Percentiles rank a stretch among this genome's conserved stretches.
phyloP scores from a whole-genome alignment of 92 coral and sea anemone species.

The Zoanthus sociatus region DNA sequence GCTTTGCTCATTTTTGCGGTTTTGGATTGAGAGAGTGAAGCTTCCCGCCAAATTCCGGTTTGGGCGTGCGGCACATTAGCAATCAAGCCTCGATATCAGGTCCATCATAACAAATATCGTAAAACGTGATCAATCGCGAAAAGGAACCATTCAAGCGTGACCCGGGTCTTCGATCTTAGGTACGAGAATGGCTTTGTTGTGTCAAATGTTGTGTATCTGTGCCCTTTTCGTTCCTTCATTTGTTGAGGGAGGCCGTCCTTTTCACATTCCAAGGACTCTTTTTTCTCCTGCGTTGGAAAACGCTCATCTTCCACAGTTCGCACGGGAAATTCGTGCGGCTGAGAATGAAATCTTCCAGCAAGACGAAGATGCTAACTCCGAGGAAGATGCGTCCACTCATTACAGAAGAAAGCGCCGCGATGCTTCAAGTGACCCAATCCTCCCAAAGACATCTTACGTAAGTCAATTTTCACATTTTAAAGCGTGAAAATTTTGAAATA shows the following conservation, averaged over 20 bases:
- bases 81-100: conserved; percentile 35
- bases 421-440: neutral
- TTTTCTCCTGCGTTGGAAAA: conserved; percentile 25
- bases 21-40: too few species aligned
- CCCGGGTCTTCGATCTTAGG: neutral
- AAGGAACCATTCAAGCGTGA: conserved; percentile 21
- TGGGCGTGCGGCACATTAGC: conserved; percentile 23
- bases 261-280: conserved; percentile 36
- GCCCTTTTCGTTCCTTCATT: conserved; percentile 6
- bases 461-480: conserved; percentile 1
- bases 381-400: neutral
- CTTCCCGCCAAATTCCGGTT: conserved; percentile 47
- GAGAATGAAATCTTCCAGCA: conserved; percentile 4
- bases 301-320: conserved; percentile 23
- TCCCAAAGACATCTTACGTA: neutral
- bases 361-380: conserved; percentile 4
- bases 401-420: conserved; percentile 28
- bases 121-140: conserved; percentile 12
- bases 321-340: conserved; percentile 37
- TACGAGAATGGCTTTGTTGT: conserved; percentile 25
- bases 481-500: neutral
- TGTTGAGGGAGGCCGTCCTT: conserved; percentile 35
- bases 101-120: conserved; percentile 23
- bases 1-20: neutral
- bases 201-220: conserved; percentile 20